Percentiles rank a stretch among this genome's conserved stretches.
These are phyloP conservation scores for Siderastrea radians DNA, from an alignment of 92 coral and sea anemone species.

Conservation along the genomic window DNA sequence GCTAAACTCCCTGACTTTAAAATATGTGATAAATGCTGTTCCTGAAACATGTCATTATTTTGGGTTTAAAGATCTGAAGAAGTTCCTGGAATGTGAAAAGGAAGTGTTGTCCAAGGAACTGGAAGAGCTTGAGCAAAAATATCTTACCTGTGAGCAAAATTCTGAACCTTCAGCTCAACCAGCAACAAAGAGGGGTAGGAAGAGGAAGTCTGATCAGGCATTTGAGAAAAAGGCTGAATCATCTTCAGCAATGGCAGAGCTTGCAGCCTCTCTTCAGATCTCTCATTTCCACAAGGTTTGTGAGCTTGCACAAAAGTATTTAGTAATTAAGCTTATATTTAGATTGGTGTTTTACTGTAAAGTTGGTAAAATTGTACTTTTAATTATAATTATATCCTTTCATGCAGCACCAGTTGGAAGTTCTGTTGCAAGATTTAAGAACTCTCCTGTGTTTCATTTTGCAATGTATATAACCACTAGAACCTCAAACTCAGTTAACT, in stretches of 20 bases:
- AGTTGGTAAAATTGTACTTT: too few species aligned
- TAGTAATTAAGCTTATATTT: too few species aligned
- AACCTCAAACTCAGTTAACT: too few species aligned
- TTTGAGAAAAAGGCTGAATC: background rate
- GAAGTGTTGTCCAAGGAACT: background rate
- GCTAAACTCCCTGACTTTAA: background rate
- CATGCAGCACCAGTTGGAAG: too few species aligned
- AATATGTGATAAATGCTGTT: background rate
- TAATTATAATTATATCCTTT: too few species aligned
- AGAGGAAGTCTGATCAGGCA: background rate
- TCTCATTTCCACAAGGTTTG: constrained; percentile 4
- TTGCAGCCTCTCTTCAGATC: constrained; percentile 2
- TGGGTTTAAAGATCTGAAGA: background rate
- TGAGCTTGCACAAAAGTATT: too few species aligned
- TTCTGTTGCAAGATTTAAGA: too few species aligned
- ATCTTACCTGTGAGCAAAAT: constrained; percentile 13
- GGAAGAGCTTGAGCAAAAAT: background rate
- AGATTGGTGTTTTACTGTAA: too few species aligned
- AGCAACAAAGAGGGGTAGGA: background rate
- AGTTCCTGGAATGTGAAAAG: background rate
- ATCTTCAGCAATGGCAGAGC: constrained; percentile 1
- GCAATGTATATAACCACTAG: too few species aligned
- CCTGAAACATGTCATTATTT: background rate
- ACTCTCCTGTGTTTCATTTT: too few species aligned
- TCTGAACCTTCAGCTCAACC: constrained; percentile 1